Conservation (phyloP, 2,888 invertebrate species). For the Acleris sparsana region DNA sequence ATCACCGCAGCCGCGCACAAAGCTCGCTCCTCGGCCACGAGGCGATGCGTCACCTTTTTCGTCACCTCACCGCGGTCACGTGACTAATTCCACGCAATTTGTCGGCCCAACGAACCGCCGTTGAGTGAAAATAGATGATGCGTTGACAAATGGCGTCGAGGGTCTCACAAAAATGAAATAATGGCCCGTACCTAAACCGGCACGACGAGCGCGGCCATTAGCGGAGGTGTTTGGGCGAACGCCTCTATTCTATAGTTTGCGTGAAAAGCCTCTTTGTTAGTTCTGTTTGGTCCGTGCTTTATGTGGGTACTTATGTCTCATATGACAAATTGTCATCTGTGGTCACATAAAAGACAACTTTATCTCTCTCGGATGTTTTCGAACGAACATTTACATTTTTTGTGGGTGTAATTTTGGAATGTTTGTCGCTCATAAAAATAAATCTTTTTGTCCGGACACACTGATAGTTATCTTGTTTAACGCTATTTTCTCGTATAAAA, state of each 20-base stretch:
- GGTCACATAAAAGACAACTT: conserved; percentile 66
- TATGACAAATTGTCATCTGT: conserved; percentile 76
- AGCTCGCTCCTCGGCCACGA: conserved; percentile 55
- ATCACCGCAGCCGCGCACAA: conserved; percentile 67
- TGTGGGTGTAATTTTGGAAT: conserved; percentile 42
- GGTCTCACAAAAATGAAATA: conserved; percentile 82
- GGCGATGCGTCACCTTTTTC: conserved; percentile 80
- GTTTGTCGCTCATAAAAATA: conserved; percentile 35
- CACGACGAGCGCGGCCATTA: conserved; percentile 76
- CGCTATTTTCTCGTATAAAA: conserved; percentile 1
- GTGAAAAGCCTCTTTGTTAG: conserved; percentile 80
- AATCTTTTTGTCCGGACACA: conserved; percentile 15
- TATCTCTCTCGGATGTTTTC: conserved; percentile 46
- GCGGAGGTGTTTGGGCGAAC: conserved; percentile 82
- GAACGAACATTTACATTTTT: conserved; percentile 42
- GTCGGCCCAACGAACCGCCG: conserved; percentile 74
- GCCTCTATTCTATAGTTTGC: conserved; percentile 78
- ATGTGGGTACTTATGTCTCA: conserved; percentile 75
- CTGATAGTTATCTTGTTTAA: conserved; percentile 22
- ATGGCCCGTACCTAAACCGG: conserved; percentile 79
- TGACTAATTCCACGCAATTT: conserved; percentile 82
- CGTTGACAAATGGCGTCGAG: conserved; percentile 80
- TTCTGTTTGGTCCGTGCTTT: conserved; percentile 78
- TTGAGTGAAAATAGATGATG: conserved; percentile 80
- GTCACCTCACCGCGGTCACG: conserved; percentile 79